These are phyloP conservation scores for Gymnocheta viridis DNA, from an alignment of 2,888 invertebrate genomes.

Conservation along the genomic window DNA sequence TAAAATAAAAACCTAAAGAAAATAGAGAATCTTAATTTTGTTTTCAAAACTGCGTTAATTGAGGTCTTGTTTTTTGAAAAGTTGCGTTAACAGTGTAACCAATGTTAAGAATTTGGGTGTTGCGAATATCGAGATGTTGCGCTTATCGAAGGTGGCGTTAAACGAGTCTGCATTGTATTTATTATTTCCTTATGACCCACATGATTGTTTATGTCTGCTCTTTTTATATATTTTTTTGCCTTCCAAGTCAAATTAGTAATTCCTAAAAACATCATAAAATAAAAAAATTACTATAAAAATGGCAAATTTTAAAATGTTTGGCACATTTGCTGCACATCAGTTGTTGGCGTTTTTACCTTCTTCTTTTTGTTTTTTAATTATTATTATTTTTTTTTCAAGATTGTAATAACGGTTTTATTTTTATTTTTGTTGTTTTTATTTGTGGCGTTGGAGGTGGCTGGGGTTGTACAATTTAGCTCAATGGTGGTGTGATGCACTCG, in stretches of 20 bases:
- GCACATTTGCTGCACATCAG: constrained; percentile 51
- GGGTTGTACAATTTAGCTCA: constrained; percentile 35
- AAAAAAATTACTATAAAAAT: constrained; percentile 20
- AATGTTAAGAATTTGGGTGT: too few species aligned
- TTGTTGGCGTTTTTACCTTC: constrained; percentile 13
- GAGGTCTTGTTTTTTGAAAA: too few species aligned
- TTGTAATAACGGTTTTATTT: not conserved
- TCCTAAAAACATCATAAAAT: constrained; percentile 34
- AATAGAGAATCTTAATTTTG: too few species aligned
- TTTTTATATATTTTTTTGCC: not conserved
- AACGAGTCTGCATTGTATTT: too few species aligned
- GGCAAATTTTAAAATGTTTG: constrained; percentile 41
- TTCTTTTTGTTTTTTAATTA: not conserved
- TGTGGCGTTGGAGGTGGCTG: not conserved
- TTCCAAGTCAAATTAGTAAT: constrained; percentile 13
- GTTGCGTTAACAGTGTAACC: too few species aligned
- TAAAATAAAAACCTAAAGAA: too few species aligned
- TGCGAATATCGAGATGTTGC: too few species aligned
- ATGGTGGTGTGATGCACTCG: constrained; percentile 6
- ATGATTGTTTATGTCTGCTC: not conserved
- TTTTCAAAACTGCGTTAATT: too few species aligned
- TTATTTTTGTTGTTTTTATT: not conserved
- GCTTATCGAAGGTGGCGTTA: too few species aligned
- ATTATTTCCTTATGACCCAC: too few species aligned
- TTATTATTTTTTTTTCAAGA: not conserved